Conservation (phyloP, 1,140 invertebrate species). For the Lasioglossum albipes region DNA sequence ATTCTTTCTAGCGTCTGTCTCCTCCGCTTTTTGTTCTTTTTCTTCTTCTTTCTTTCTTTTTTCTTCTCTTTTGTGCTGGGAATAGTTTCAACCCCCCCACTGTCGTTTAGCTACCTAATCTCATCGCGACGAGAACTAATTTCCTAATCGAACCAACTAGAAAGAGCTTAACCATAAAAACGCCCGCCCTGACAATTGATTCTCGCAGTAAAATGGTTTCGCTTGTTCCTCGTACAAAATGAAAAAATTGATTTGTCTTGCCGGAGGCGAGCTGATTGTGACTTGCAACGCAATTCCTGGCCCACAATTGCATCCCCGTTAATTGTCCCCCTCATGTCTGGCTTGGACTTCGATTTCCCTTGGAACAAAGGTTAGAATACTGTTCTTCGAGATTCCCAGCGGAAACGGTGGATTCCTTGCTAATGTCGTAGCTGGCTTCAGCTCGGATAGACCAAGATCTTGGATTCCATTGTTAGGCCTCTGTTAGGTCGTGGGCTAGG, state of each 20-base stretch:
- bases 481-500: too few species aligned
- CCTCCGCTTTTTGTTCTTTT: not conserved
- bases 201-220: slow-evolving; percentile 56
- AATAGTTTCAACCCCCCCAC: not conserved
- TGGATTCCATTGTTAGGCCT: too few species aligned
- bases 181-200: slow-evolving; percentile 78
- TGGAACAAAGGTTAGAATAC: not conserved
- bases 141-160: slow-evolving; percentile 77
- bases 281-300: slow-evolving; percentile 81
- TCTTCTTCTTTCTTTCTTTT: too few species aligned
- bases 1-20: slow-evolving; percentile 11
- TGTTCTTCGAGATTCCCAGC: not conserved
- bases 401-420: too few species aligned
- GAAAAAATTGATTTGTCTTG: slow-evolving; percentile 76
- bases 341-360: slow-evolving; percentile 6
- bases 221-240: slow-evolving; percentile 56
- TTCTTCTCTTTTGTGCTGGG: not conserved
- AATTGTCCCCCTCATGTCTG: slow-evolving; percentile 44
- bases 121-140: slow-evolving; percentile 65
- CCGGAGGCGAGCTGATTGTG: slow-evolving; percentile 80
- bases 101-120: slow-evolving; percentile 12
- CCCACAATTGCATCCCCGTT: slow-evolving; percentile 71
- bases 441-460: too few species aligned
- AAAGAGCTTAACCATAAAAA: slow-evolving; percentile 77
- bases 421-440: too few species aligned